phyloP scores from a whole-genome alignment of 2,797 vertebrate genomes.

The Eidolon dupreanum region DNA sequence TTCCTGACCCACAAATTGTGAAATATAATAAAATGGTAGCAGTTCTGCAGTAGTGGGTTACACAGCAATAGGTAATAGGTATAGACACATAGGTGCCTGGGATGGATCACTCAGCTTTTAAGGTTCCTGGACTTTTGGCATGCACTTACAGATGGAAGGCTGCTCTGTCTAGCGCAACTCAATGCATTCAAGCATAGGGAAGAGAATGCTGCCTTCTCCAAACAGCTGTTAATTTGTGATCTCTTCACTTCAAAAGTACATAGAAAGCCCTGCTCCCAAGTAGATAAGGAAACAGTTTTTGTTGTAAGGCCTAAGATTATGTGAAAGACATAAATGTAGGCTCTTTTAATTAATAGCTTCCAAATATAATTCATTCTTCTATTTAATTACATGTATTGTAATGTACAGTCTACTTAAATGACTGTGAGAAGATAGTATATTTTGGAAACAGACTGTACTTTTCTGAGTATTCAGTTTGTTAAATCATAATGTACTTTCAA shows the following conservation, averaged over 20 bases:
- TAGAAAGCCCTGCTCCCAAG: conserved; percentile 11
- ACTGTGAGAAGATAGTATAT: conserved; percentile 28
- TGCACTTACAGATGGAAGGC: background rate
- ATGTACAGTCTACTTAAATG: background rate
- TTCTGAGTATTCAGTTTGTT: conserved; percentile 8
- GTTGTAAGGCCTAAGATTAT: background rate
- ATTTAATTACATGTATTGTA: conserved; percentile 32
- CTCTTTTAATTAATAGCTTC: conserved; percentile 44
- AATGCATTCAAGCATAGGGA: background rate
- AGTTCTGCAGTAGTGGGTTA: background rate
- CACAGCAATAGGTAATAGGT: background rate
- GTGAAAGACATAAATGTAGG: background rate
- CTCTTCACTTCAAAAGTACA: conserved; percentile 59
- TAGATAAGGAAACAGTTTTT: conserved; percentile 18
- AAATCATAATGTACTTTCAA: conserved; percentile 3
- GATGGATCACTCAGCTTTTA: background rate
- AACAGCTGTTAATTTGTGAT: conserved; percentile 50
- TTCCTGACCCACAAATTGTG: background rate
- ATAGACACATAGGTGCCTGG: background rate
- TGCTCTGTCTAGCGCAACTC: background rate
- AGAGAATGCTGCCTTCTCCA: conserved; percentile 30
- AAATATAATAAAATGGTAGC: background rate
- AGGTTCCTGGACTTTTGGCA: background rate
- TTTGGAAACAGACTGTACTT: conserved; percentile 41
- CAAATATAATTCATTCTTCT: conserved; percentile 55